phyloP scores from a whole-genome alignment of 2,113 vertebrate genomes.

The Brachyhypopomus occidentalis region DNA sequence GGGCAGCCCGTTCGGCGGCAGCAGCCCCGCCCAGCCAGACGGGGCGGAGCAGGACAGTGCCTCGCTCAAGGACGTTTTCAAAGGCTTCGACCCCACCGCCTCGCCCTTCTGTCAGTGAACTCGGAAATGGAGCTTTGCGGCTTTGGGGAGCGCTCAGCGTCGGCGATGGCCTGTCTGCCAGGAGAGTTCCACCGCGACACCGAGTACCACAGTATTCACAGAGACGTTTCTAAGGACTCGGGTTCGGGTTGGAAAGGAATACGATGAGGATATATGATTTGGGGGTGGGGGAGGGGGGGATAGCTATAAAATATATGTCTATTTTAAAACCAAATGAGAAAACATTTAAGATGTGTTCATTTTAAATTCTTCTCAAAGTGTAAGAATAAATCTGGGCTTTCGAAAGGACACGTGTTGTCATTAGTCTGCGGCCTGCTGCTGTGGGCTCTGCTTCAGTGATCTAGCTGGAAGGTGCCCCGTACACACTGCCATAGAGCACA shows the following conservation, averaged over 20 bases:
- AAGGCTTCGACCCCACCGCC: slow-evolving; percentile 94
- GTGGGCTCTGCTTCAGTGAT: slow-evolving; percentile 25
- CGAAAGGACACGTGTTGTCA: slow-evolving; percentile 15
- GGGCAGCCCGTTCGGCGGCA: slow-evolving; percentile 85
- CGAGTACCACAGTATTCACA: slow-evolving; percentile 58
- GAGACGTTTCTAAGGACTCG: slow-evolving; percentile 61
- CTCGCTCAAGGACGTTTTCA: slow-evolving; percentile 94
- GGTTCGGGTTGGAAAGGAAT: slow-evolving; percentile 46
- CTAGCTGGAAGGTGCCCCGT: slow-evolving; percentile 19
- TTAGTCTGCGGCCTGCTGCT: slow-evolving; percentile 26
- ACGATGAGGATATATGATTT: slow-evolving; percentile 19
- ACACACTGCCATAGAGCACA: slow-evolving; percentile 10
- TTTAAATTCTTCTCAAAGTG: slow-evolving; percentile 54
- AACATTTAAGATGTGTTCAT: slow-evolving; percentile 62
- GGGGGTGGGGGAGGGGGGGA: slow-evolving; percentile 5
- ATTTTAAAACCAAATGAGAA: slow-evolving; percentile 73
- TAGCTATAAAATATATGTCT: slow-evolving; percentile 56
- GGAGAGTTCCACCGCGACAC: slow-evolving; percentile 1
- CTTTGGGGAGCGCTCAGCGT: neutral
- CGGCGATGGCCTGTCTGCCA: neutral
- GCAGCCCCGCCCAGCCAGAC: slow-evolving; percentile 80
- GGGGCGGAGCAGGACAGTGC: slow-evolving; percentile 82
- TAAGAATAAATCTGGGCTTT: slow-evolving; percentile 52
- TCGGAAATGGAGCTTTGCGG: neutral
- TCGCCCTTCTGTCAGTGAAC: slow-evolving; percentile 93